A percentile compares a stretch with the other conserved stretches of the same genome.
These are phyloP conservation scores for Hydrolagus affinis DNA, from an alignment of 2,113 vertebrate genomes.

Conservation along the genomic window DNA sequence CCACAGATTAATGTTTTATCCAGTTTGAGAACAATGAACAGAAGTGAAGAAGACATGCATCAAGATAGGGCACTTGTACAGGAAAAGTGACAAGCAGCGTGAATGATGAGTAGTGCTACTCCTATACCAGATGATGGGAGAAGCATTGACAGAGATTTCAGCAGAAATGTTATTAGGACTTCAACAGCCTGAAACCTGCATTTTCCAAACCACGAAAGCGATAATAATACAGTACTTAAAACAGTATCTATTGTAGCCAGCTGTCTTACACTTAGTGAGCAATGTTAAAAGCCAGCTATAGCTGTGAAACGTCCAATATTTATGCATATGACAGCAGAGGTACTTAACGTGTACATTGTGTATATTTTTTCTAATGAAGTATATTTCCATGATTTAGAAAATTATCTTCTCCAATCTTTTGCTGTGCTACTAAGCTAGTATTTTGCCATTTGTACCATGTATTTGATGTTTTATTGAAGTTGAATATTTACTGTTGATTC, in stretches of 20 bases:
- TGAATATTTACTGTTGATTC: neutral
- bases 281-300: neutral
- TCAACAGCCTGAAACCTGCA: neutral
- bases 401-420: constrained; percentile 1
- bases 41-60: neutral
- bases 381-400: constrained; percentile 11
- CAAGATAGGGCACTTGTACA: neutral
- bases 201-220: neutral
- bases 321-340: neutral
- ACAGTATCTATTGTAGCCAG: neutral
- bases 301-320: neutral
- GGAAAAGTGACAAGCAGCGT: neutral
- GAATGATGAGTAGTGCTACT: neutral
- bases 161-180: neutral
- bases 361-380: constrained; percentile 14
- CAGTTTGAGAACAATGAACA: neutral
- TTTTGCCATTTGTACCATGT: constrained; percentile 3
- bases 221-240: neutral
- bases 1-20: neutral
- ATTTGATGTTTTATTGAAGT: constrained; percentile 23
- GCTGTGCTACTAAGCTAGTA: constrained; percentile 24
- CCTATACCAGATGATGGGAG: neutral
- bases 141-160: constrained; percentile 11
- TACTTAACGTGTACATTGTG: constrained; percentile 5
- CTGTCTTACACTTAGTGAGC: neutral